phyloP scores from a whole-genome alignment of 2,888 invertebrate species.

The Brachypalpus laphriformis region DNA sequence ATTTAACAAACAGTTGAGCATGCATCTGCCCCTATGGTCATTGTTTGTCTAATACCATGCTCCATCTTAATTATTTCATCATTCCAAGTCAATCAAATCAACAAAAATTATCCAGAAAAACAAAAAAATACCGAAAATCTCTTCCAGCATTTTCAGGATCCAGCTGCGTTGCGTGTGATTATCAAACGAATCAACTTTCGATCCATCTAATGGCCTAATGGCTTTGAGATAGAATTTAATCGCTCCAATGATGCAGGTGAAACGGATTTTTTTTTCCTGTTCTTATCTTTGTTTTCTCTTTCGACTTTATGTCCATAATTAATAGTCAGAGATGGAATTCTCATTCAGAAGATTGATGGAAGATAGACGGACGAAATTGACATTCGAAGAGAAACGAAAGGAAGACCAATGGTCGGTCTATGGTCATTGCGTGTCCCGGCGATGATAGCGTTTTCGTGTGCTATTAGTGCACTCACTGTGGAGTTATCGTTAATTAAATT shows the following conservation, averaged over 20 bases:
- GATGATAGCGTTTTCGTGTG: slow-evolving; percentile 46
- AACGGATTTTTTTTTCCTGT: slow-evolving; percentile 41
- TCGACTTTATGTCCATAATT: slow-evolving; percentile 31
- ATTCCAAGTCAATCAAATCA: slow-evolving; percentile 66
- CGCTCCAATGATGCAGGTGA: slow-evolving; percentile 49
- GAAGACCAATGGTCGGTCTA: too few relatives aligned
- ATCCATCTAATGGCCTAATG: slow-evolving; percentile 29
- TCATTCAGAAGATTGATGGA: slow-evolving; percentile 58
- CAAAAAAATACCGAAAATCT: slow-evolving; percentile 8
- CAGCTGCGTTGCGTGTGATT: slow-evolving; percentile 58
- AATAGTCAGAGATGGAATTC: slow-evolving; percentile 24
- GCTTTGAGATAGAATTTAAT: slow-evolving; percentile 10
- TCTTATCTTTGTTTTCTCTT: neutral
- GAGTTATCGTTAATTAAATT: slow-evolving; percentile 62
- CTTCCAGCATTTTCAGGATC: slow-evolving; percentile 22
- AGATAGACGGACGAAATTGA: slow-evolving; percentile 51
- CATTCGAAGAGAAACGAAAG: slow-evolving; percentile 43
- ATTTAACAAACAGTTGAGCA: slow-evolving; percentile 60
- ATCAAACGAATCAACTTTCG: slow-evolving; percentile 43
- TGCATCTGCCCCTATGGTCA: slow-evolving; percentile 66
- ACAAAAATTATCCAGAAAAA: slow-evolving; percentile 11
- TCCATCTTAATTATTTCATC: slow-evolving; percentile 70
- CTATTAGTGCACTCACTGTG: slow-evolving; percentile 3
- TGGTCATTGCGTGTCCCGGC: slow-evolving; percentile 57
- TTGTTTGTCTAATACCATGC: slow-evolving; percentile 38